These are phyloP conservation scores for Holcopasites calliopsidis DNA, from an alignment of 1,140 invertebrate species.

Conservation along the genomic window DNA sequence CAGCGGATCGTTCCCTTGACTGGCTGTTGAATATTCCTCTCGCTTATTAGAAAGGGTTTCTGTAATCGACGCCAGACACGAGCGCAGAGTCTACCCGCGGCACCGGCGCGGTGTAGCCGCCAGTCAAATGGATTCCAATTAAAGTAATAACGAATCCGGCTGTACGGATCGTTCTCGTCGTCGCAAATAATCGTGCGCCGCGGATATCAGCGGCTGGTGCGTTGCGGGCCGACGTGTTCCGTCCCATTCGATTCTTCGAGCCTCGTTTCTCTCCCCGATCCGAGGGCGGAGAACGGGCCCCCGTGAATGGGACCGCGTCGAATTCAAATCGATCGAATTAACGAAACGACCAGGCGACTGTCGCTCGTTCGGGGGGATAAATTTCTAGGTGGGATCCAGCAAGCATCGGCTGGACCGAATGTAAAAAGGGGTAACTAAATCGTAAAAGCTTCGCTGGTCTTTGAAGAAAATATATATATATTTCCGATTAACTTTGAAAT, in stretches of 20 bases:
- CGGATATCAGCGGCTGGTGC: neutral
- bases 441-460: too few relatives aligned
- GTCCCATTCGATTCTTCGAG: neutral
- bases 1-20: constrained; percentile 49
- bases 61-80: constrained; percentile 58
- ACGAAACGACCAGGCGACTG: constrained; percentile 41
- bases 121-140: constrained; percentile 52
- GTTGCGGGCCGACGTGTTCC: constrained; percentile 20
- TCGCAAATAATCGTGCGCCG: constrained; percentile 33
- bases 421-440: too few relatives aligned
- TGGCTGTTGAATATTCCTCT: constrained; percentile 61
- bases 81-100: constrained; percentile 21
- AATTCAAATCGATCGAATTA: constrained; percentile 48
- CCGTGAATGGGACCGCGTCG: constrained; percentile 16
- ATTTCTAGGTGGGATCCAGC: constrained; percentile 13
- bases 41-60: constrained; percentile 61
- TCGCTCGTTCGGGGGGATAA: constrained; percentile 35
- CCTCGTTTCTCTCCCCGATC: neutral
- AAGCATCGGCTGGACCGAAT: neutral
- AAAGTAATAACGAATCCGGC: constrained; percentile 48
- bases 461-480: too few relatives aligned
- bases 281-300: neutral
- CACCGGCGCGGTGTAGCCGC: constrained; percentile 38
- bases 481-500: too few relatives aligned
- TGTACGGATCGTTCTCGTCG: constrained; percentile 21